A percentile compares a stretch with the other conserved stretches of the same genome.
These are phyloP conservation scores for Willowsia nigromaculata DNA, from an alignment of 2,888 invertebrate genomes.

Conservation along the genomic window DNA sequence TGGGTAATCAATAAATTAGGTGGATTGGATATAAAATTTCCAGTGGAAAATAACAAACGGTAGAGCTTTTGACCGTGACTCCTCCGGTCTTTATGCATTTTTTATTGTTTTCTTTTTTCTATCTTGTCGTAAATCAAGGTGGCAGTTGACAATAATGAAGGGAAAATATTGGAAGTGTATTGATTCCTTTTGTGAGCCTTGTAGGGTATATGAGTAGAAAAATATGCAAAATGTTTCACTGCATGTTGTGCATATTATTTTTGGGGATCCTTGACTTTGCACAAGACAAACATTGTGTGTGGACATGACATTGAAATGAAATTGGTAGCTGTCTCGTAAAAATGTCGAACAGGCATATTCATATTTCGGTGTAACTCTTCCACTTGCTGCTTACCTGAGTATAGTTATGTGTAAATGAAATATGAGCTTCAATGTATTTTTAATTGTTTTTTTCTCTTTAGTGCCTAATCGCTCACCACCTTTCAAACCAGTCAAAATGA, in stretches of 20 bases:
- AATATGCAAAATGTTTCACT: too few relatives aligned
- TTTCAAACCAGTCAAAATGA: constrained; percentile 66
- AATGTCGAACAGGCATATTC: not conserved
- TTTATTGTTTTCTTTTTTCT: not conserved
- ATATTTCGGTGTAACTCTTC: too few relatives aligned
- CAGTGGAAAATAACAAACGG: not conserved
- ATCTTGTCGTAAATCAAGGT: not conserved
- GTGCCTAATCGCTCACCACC: not conserved
- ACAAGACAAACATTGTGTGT: not conserved
- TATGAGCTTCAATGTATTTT: not conserved
- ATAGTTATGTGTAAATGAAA: not conserved
- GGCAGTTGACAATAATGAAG: not conserved
- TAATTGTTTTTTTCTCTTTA: not conserved
- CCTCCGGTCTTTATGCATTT: constrained; percentile 10
- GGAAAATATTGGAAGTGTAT: not conserved
- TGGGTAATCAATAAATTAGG: too few relatives aligned
- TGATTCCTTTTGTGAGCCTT: not conserved
- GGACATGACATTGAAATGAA: not conserved
- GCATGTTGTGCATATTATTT: not conserved
- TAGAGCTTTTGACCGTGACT: too few relatives aligned
- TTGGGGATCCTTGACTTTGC: not conserved
- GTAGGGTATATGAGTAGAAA: too few relatives aligned
- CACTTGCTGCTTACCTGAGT: not conserved
- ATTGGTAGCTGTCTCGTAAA: not conserved
- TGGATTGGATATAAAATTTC: too few relatives aligned